Base-by-base conservation (phyloP, 2,797 vertebrate species). In the Geotrypetes seraphini region DNA sequence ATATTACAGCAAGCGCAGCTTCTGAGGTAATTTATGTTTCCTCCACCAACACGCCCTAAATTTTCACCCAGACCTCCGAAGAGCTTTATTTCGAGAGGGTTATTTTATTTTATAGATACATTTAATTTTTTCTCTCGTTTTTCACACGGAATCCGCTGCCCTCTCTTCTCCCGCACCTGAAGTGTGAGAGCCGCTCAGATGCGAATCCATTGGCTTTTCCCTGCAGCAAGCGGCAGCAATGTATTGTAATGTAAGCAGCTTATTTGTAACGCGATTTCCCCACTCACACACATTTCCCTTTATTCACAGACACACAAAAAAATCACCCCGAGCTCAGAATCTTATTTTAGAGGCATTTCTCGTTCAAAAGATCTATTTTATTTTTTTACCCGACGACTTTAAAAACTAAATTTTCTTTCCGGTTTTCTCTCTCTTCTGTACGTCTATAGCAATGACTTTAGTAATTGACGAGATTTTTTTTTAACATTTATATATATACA, bases 1-100 rank as follows among this genome's bases (percentile, higher is more conserved):
- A 96, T 80, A 68, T 95, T 94, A 87, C 84, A 83, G 84, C 87
- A 85, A 81, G 85, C 85, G 83, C 84, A 81, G 82, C 75, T 77
- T 75, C 69, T 66, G 76, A 79, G 79, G 54, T 54, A 40, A 64
- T 76, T 80, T 74, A 60, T 57, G 57, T 48, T 59, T 39, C 50
- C 63, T 46, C 58, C 51, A 50, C 27, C 42, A 9, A 22, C 58
- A 48, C 39, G 47, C 63, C 58, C 47, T 39, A 28, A n/a, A 28
- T 29, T 21, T 15, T 28, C 40, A 11, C 22, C 27, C 18, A 37
- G 10, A 32, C 53, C 31, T 25, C 42, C 12, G 22, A 38, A 19
- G 42, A 44, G 37, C 33, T 41, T 34, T 22, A 17, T 19, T 43
- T 36, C n/a, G n/a, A n/a, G n/a, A n/a, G n/a, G n/a, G n/a, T n/a